A percentile compares a stretch with the other conserved stretches of the same genome.
phyloP scores from a whole-genome alignment of 2,113 vertebrate genomes.

The Heteronetta atricapilla region DNA sequence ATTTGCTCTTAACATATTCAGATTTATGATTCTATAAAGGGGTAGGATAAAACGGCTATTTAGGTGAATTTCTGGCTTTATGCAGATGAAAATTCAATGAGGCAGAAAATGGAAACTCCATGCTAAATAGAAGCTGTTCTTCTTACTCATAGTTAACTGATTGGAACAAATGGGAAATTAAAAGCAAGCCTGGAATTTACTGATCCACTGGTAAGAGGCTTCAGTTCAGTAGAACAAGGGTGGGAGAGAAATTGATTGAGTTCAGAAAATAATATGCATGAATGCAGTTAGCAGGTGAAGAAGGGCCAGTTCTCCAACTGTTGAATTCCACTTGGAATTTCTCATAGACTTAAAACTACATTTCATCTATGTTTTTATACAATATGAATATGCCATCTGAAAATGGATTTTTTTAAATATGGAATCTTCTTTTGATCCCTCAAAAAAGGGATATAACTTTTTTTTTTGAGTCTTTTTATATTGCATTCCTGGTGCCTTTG shows the following conservation, averaged over 20 bases:
- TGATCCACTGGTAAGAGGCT: conserved; percentile 11
- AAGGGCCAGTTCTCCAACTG: not conserved
- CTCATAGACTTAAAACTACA: not conserved
- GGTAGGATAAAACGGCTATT: conserved; percentile 14
- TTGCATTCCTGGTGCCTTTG: not conserved
- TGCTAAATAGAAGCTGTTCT: not conserved
- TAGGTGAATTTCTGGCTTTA: conserved; percentile 31
- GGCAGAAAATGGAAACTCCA: conserved; percentile 38
- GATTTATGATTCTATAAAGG: not conserved
- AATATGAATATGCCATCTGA: not conserved
- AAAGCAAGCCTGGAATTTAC: conserved; percentile 32
- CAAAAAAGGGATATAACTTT: no score
- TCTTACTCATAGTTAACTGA: conserved; percentile 49
- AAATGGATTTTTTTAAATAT: not conserved
- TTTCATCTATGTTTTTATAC: not conserved
- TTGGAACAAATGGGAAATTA: conserved; percentile 52
- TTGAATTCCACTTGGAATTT: not conserved
- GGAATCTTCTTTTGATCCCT: not conserved
- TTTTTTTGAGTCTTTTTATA: no score
- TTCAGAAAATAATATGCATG: not conserved
- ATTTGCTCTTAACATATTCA: not conserved
- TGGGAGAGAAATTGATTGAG: not conserved
- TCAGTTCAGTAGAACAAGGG: not conserved
- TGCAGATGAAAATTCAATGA: conserved; percentile 31
- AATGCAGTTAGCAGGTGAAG: not conserved